phyloP scores from a whole-genome alignment of 2,797 vertebrate genomes.

The Pangasius djambal region DNA sequence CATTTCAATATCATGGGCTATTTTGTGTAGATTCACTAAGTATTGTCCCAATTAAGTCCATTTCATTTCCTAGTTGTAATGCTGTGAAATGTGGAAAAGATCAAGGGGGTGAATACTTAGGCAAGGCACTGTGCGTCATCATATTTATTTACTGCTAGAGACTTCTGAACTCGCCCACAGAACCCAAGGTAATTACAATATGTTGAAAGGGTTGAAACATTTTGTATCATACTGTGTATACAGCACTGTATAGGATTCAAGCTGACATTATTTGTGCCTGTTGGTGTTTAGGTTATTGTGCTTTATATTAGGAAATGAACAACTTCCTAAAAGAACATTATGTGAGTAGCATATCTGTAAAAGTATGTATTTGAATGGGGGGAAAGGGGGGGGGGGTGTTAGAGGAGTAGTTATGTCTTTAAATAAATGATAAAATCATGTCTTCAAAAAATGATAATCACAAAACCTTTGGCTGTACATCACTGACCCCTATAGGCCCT shows the following conservation, averaged over 20 bases:
- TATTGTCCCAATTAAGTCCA: neutral
- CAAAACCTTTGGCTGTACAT: conserved; percentile 8
- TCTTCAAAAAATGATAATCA: neutral
- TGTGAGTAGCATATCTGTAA: neutral
- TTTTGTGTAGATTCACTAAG: neutral
- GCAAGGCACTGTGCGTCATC: neutral
- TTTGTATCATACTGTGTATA: neutral
- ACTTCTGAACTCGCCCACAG: neutral
- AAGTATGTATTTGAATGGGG: neutral
- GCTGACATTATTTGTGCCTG: neutral
- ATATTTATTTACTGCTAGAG: neutral
- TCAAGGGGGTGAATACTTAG: neutral
- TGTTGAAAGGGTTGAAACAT: neutral
- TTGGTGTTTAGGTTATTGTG: neutral
- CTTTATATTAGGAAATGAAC: neutral
- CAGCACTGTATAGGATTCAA: neutral
- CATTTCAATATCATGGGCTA: neutral
- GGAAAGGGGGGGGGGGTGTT: too few relatives aligned
- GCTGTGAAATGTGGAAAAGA: neutral
- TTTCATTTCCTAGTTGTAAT: neutral
- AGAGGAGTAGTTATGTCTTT: too few relatives aligned
- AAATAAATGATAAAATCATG: too few relatives aligned
- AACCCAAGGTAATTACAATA: neutral
- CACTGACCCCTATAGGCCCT: conserved; percentile 4
- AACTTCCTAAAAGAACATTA: neutral